Evolutionary conservation across 2,113 vertebrate species (phyloP), one percentile per base, ranked within the genome.

Genomic region (Paratilapia polleni): DNA sequence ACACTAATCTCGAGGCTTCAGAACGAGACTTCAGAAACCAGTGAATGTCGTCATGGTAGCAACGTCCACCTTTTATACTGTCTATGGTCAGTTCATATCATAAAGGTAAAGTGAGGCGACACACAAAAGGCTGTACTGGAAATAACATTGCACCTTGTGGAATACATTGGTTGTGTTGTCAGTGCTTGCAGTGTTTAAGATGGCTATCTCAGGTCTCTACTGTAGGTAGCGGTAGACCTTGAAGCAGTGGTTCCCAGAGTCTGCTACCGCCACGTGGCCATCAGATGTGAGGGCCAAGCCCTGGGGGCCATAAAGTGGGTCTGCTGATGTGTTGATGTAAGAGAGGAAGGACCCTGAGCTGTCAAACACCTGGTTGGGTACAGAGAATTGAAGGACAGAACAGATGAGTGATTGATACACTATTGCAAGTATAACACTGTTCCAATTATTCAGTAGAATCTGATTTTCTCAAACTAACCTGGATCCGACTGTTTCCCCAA

Each of bases 241-340:
- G 94, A 99, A 99, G 92, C 98, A 99, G 96, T 99, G 98, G 95
- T 99, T 99, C 85, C 98, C 98, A 1, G 98, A 98, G 91, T 99
- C 98, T 0, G 98, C 98, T 92, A 99, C 98, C 0, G 98, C 97
- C 78, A 99, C 98, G 2, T 99, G 98, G 43, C 98, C 98, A 1
- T 99, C 98, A 0, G 98, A 98, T 22, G 98, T 99, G 85, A 99
- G 97, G 11, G 98, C 97, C 95, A 99, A 92, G 79, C 98, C 98
- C 93, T 99, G 98, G 0, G 98, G 98, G 6, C 98, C 98, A 0
- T 99, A 99, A 28, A 99, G 96, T 0, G 98, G 98, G 93, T 99
- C 98, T 0, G 97, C 98, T 3, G 97, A 95, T 0, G 98, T 99
- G 96, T 99, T 99, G 94, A 99, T 99, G 92, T 99, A 99, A 43